phyloP scores from a whole-genome alignment of 1,140 invertebrate species.

The Saccostrea echinata region DNA sequence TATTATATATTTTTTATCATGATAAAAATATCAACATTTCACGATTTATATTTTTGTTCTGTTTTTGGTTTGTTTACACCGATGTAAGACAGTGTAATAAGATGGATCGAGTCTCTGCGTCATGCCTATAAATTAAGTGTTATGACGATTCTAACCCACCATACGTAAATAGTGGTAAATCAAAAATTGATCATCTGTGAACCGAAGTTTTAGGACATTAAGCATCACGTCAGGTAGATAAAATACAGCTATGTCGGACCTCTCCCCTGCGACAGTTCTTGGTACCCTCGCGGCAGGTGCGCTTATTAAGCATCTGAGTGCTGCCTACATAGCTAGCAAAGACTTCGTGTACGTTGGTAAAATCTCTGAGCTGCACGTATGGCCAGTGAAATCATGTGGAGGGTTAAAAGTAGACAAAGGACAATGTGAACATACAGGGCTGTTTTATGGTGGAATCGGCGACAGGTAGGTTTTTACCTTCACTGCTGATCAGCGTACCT shows the following conservation, averaged over 20 bases:
- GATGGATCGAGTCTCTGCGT: no score
- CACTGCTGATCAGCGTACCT: background rate
- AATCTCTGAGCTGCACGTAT: slow-evolving; percentile 66
- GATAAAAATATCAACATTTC: no score
- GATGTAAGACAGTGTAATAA: no score
- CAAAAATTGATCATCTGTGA: background rate
- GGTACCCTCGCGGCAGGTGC: slow-evolving; percentile 61
- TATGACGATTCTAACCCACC: background rate
- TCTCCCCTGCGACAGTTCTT: slow-evolving; percentile 52
- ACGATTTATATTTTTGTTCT: no score
- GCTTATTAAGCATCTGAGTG: slow-evolving; percentile 56
- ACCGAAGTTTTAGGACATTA: background rate
- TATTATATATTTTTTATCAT: no score
- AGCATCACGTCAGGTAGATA: background rate
- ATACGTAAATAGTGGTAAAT: background rate
- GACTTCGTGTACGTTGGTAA: slow-evolving; percentile 61
- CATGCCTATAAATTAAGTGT: background rate
- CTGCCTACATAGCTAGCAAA: slow-evolving; percentile 44
- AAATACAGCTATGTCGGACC: background rate
- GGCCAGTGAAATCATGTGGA: slow-evolving; percentile 75
- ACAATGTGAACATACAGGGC: slow-evolving; percentile 69
- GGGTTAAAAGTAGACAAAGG: slow-evolving; percentile 66
- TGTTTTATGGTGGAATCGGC: slow-evolving; percentile 59
- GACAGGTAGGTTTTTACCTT: slow-evolving; percentile 67
- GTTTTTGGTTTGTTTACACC: no score